Evolutionary conservation across 1,140 invertebrate genomes (phyloP).

Genomic region (Steinernema feltiae): DNA sequence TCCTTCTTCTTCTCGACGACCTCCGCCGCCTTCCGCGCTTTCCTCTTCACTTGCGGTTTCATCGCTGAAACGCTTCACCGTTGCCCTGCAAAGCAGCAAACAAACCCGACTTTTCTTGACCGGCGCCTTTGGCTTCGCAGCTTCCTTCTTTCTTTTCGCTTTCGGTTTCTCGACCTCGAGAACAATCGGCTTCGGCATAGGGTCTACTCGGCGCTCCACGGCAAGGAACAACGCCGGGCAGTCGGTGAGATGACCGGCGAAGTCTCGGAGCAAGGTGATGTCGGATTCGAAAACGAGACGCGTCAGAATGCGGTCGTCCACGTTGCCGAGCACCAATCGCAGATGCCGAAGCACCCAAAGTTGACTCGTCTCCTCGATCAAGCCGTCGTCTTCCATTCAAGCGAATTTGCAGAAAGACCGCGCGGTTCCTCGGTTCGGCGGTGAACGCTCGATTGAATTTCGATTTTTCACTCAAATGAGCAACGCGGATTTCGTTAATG

Average conservation of each 20-base stretch:
- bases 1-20: not conserved
- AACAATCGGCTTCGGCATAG: not conserved
- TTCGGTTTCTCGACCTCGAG: too few relatives aligned
- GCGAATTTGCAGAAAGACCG: not conserved
- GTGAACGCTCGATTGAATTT: too few relatives aligned
- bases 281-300: not conserved
- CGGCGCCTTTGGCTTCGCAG: not conserved
- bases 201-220: not conserved
- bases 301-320: not conserved
- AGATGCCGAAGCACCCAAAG: slow-evolving; percentile 3
- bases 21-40: not conserved
- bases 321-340: not conserved
- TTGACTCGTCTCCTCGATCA: not conserved
- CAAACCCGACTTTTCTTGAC: not conserved
- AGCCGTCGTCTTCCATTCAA: not conserved
- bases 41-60: not conserved
- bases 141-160: too few relatives aligned
- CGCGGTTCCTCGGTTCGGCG: not conserved
- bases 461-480: too few relatives aligned
- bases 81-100: not conserved
- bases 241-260: not conserved
- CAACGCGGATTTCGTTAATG: too few relatives aligned
- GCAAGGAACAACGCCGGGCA: not conserved
- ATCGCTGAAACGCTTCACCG: not conserved
- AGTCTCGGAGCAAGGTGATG: not conserved